phyloP scores from a whole-genome alignment of 2,888 invertebrate species.

The Callosobruchus maculatus region DNA sequence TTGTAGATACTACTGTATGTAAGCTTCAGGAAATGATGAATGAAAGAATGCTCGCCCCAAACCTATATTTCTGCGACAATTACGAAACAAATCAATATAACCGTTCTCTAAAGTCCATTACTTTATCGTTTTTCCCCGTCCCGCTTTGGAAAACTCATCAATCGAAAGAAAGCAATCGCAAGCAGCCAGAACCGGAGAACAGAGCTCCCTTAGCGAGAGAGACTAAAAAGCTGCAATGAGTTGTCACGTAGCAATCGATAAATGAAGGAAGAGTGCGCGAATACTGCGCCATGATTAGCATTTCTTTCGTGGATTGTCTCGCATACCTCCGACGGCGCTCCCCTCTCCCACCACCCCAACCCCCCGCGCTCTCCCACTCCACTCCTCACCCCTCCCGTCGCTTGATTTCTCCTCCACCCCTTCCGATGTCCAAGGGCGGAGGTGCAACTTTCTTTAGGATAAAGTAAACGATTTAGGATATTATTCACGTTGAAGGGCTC shows the following conservation, averaged over 20 bases:
- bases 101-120: constrained; percentile 31
- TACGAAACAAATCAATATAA: constrained; percentile 11
- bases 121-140: constrained; percentile 28
- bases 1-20: too few relatives aligned
- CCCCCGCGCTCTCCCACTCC: not conserved
- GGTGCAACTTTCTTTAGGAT: not conserved
- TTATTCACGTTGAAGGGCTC: too few relatives aligned
- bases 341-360: not conserved
- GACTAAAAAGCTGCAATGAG: constrained; percentile 42
- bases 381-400: not conserved
- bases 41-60: not conserved
- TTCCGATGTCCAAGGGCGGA: not conserved
- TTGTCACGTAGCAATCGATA: constrained; percentile 42
- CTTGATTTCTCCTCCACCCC: not conserved
- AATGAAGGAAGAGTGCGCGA: constrained; percentile 37
- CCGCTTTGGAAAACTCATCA: constrained; percentile 31
- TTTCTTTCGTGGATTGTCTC: constrained; percentile 12
- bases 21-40: too few relatives aligned
- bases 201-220: constrained; percentile 32
- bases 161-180: constrained; percentile 36
- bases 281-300: constrained; percentile 8
- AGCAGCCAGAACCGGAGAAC: constrained; percentile 14
- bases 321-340: not conserved
- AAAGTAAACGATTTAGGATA: too few relatives aligned
- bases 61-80: not conserved